Evolutionary conservation across 2,113 vertebrate genomes (phyloP), one percentile per base, ranked within the genome.

Genomic region (Proterorhinus semilunaris): DNA sequence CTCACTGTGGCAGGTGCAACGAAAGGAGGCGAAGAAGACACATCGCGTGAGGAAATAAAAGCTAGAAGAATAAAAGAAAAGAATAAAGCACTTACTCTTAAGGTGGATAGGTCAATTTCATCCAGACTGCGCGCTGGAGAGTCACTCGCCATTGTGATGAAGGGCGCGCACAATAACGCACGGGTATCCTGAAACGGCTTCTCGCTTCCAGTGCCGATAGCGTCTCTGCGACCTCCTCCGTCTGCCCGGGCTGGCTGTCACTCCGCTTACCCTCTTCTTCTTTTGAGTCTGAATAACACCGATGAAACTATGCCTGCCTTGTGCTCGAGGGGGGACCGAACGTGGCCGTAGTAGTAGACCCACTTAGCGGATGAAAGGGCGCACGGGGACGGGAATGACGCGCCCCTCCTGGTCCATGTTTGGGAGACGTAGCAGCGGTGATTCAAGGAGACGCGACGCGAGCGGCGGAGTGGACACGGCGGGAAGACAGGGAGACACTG

Each of bases 71-170:
- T 8, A 77, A 4, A 50, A 64, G 50, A 44, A 46, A 71, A 42
- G 52, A 2, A 17, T 8, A 47, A 16, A 27, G 49, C 8, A 77
- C 95, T 95, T 80, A 98, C 96, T 95, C 93, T 93, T 88, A 98
- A 77, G 78, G 94, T 91, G 45, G 95, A 95, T 58, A 98, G 94
- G 87, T 98, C 96, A 70, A 96, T 97, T 84, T 98, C 96, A 77
- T 96, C 95, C 93, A 96, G 90, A 89, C 96, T 95, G 76, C 95
- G 92, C 61, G 95, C 95, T 17, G 96, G 95, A 69, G 96, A 97
- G 83, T 98, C 96, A 79, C 95, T 96, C 93, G 96, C 95, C 96
- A 97, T 97, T 80, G 75, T 96, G 85, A 94, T 94, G 81, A 74
- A 86, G 70, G 74, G 73, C 55, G 73, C 55, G 78, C 62, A 61